Evolutionary conservation across 2,797 vertebrate genomes (phyloP).

Genomic region (Linurgus olivaceus): DNA sequence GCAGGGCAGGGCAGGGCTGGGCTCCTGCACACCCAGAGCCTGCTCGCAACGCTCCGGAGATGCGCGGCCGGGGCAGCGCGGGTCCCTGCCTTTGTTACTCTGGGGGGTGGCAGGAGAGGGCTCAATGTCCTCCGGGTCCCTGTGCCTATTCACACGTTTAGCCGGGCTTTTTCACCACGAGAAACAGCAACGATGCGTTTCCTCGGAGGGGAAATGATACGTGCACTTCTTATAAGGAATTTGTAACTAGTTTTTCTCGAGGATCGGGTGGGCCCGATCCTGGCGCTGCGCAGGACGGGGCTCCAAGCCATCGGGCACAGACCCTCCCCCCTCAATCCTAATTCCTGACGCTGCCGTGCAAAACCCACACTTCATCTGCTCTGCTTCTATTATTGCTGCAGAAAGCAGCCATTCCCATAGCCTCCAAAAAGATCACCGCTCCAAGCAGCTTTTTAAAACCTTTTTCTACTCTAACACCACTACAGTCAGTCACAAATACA

Average conservation of each 20-base stretch:
- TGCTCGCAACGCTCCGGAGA: too few relatives aligned
- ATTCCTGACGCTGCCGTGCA: rapidly evolving
- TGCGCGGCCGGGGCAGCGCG: too few relatives aligned
- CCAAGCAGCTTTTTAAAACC: not conserved
- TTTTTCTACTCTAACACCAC: not conserved
- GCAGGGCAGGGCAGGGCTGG: not conserved
- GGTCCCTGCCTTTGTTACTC: not conserved
- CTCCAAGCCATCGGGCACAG: not conserved
- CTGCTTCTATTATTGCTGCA: not conserved
- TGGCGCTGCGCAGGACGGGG: rapidly evolving
- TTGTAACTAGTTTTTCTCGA: not conserved
- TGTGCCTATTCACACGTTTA: rapidly evolving
- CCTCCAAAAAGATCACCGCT: not conserved
- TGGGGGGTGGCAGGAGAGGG: rapidly evolving
- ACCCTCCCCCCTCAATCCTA: not conserved
- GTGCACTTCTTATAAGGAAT: not conserved
- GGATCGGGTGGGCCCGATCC: not conserved
- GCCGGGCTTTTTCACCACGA: not conserved
- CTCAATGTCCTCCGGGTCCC: not conserved
- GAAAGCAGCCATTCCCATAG: not conserved
- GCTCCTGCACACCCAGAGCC: not conserved
- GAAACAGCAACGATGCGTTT: rapidly evolving
- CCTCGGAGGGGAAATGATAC: not conserved
- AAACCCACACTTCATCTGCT: not conserved
- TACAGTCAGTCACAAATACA: not conserved